Evolutionary conservation across 2,888 invertebrate genomes (phyloP).

Genomic region (Smittia sp.): DNA sequence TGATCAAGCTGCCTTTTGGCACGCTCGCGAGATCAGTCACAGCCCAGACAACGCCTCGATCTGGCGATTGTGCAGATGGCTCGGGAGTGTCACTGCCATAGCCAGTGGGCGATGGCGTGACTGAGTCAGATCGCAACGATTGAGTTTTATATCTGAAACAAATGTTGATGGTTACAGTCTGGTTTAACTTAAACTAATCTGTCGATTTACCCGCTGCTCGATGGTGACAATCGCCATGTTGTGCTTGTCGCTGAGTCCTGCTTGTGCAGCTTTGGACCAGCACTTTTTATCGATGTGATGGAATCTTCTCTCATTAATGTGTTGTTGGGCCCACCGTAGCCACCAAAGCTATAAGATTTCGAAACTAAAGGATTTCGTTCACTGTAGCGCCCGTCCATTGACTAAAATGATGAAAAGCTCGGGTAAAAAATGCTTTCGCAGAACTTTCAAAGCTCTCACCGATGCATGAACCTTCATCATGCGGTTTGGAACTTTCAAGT

Average conservation of each 20-base stretch:
- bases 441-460: conserved; percentile 13
- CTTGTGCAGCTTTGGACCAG: conserved; percentile 64
- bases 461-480: conserved; percentile 43
- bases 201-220: conserved; percentile 53
- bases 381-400: conserved; percentile 48
- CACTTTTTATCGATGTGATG: conserved; percentile 63
- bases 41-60: conserved; percentile 71
- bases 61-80: conserved; percentile 48
- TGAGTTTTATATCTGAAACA: conserved; percentile 48
- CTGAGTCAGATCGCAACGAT: conserved; percentile 64
- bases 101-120: conserved; percentile 73
- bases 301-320: conserved; percentile 63
- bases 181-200: background rate
- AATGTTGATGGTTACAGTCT: background rate
- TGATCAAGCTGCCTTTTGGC: conserved; percentile 82
- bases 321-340: conserved; percentile 59
- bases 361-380: conserved; percentile 60
- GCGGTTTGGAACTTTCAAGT: conserved; percentile 46
- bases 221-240: conserved; percentile 54
- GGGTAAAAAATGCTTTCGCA: conserved; percentile 44
- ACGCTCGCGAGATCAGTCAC: conserved; percentile 82
- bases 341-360: conserved; percentile 87
- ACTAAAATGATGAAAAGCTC: conserved; percentile 44
- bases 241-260: conserved; percentile 57
- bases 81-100: conserved; percentile 54